Conservation (phyloP, 2,797 vertebrate genomes). For the Paramormyrops hopkinsi region DNA sequence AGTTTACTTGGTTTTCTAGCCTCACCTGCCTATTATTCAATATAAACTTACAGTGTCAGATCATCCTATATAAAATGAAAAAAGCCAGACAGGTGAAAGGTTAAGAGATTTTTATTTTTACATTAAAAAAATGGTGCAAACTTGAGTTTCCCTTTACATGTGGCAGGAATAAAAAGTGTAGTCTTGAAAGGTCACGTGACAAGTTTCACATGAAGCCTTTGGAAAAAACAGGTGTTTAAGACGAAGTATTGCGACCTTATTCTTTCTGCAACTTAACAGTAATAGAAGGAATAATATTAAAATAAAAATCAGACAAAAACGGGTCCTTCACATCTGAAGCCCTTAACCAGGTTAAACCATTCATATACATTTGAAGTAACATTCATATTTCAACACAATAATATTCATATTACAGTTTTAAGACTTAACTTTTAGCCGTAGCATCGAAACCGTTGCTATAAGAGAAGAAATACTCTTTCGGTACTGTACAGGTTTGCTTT, state of each 20-base stretch:
- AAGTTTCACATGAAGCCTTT: constrained; percentile 54
- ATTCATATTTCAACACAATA: constrained; percentile 72
- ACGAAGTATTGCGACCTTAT: constrained; percentile 48
- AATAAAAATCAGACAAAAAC: constrained; percentile 46
- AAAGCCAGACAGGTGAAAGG: constrained; percentile 42
- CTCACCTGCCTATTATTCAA: not conserved
- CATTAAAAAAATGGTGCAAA: constrained; percentile 88
- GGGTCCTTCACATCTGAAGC: constrained; percentile 67
- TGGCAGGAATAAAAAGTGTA: constrained; percentile 68
- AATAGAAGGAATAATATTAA: constrained; percentile 48
- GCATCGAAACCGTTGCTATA: constrained; percentile 47
- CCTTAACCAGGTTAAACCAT: constrained; percentile 66
- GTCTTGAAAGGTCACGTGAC: constrained; percentile 64
- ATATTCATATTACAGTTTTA: constrained; percentile 66
- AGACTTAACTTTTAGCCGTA: constrained; percentile 60
- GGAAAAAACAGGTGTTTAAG: constrained; percentile 51
- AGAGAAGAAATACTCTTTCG: constrained; percentile 55
- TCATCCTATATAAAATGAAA: constrained; percentile 27
- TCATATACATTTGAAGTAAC: constrained; percentile 70
- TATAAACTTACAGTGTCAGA: not conserved
- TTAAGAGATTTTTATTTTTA: constrained; percentile 79
- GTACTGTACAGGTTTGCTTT: constrained; percentile 64
- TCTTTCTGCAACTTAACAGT: constrained; percentile 59
- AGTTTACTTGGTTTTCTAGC: not conserved
- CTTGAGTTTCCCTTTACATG: constrained; percentile 70